Evolutionary conservation across 1,140 invertebrate species (phyloP).

Genomic region (Meloidogyne exigua): DNA sequence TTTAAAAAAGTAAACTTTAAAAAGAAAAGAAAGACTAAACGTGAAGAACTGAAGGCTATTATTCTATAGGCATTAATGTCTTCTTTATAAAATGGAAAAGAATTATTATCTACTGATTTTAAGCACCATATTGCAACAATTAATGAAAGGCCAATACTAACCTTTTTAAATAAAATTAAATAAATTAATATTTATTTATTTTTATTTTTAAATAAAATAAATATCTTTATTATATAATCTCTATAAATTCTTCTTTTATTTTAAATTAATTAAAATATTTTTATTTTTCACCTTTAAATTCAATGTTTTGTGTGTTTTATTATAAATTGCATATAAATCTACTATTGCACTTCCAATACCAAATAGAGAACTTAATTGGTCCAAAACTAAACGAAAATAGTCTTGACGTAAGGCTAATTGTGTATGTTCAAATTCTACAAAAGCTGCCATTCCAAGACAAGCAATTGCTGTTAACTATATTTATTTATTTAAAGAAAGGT

Average conservation of each 20-base stretch:
- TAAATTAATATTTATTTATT: too few species aligned
- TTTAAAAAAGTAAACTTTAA: slow-evolving; percentile 8
- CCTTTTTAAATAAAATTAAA: slow-evolving; percentile 33
- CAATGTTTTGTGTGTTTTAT: slow-evolving; percentile 40
- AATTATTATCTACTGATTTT: slow-evolving; percentile 60
- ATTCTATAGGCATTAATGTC: slow-evolving; percentile 53
- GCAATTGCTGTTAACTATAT: slow-evolving; percentile 5
- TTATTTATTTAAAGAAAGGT: too few species aligned
- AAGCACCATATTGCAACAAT: slow-evolving; percentile 59
- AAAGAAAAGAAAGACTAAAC: slow-evolving; percentile 23
- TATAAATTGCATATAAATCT: slow-evolving; percentile 53
- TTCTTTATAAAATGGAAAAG: slow-evolving; percentile 59
- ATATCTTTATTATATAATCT: too few species aligned
- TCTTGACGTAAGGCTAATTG: slow-evolving; percentile 49
- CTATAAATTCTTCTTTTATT: too few species aligned
- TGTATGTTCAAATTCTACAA: slow-evolving; percentile 58
- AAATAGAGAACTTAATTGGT: slow-evolving; percentile 57
- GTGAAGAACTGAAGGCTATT: slow-evolving; percentile 16
- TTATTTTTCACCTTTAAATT: slow-evolving; percentile 51
- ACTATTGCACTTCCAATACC: slow-evolving; percentile 51
- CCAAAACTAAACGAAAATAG: slow-evolving; percentile 60
- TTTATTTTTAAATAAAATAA: too few species aligned
- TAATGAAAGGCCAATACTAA: slow-evolving; percentile 56
- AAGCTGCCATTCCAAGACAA: slow-evolving; percentile 10
- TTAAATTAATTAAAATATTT: neutral